Evolutionary conservation across 2,888 invertebrate species (phyloP), one percentile per base, ranked within the genome.

Genomic region (Cheilosia variabilis): DNA sequence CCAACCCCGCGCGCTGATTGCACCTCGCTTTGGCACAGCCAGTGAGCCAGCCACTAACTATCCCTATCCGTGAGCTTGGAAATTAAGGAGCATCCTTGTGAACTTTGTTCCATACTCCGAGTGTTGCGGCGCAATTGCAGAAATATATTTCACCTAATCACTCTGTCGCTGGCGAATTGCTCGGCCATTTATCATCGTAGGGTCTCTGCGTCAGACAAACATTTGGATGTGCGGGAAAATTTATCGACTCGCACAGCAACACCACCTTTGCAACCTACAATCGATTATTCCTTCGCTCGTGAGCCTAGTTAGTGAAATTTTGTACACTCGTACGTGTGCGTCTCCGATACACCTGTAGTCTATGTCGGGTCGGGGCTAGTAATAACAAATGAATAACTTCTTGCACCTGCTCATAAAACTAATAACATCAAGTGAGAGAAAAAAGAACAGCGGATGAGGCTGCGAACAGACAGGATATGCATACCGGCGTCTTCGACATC

Each of bases 361-460:
- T 50, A 41, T 24, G 60, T n/a, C n/a, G n/a, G n/a, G n/a, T 37
- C 27, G 34, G 41, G 17, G 27, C n/a, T 53, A 10, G 37, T 63
- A 58, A 65, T 62, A 84, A 65, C 71, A 76, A 80, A 66, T 80
- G 84, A 86, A 80, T 84, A 75, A 84, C 75, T 84, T 79, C 80
- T 72, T 86, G 81, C 86, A 86, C 86, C 86, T 86, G 86, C 71
- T 76, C 86, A 81, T 81, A 86, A 77, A 81, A 72, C 80, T 80
- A 62, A 81, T 72, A 80, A 72, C 86, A 66, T 17, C 76, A 60
- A 60, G 75, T 80, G 79, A 65, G 71, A 75, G n/a, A 55, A 45
- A 73, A 62, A 62, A 45, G 34, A 13, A 63, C 47, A 62, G 31
- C 41, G 45, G 53, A 53, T 62, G 47, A 34, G 37, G 58, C n/a